These are phyloP conservation scores for Hemicentrotus pulcherrimus DNA, from an alignment of 35 echinoderm and acorn worm species.

Conservation along the genomic window DNA sequence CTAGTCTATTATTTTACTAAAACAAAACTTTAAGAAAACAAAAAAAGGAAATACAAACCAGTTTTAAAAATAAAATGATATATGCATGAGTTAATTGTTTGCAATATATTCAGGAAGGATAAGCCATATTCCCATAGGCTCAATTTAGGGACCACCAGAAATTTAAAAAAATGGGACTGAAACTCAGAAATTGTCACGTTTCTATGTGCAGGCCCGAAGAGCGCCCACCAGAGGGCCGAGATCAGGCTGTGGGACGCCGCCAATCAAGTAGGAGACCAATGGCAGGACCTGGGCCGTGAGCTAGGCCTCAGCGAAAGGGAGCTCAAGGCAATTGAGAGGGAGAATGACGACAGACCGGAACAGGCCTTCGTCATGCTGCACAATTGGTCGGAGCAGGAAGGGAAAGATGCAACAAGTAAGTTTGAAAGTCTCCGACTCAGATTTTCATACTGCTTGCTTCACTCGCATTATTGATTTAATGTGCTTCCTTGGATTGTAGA, in stretches of 20 bases:
- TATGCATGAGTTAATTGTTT: no score
- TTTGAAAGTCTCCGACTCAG: background rate
- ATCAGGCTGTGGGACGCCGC: slow-evolving; percentile 85
- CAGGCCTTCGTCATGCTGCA: slow-evolving; percentile 96
- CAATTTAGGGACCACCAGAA: no score
- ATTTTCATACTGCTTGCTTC: no score
- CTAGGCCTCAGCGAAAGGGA: slow-evolving; percentile 83
- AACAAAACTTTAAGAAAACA: no score
- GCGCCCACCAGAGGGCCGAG: slow-evolving; percentile 75
- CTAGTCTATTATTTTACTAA: no score
- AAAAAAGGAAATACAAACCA: no score
- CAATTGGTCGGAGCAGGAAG: slow-evolving; percentile 79
- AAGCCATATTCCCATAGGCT: no score
- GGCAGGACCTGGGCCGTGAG: slow-evolving; percentile 83
- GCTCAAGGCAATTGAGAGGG: slow-evolving; percentile 84
- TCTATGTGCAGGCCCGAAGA: slow-evolving; percentile 71
- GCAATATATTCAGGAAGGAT: no score
- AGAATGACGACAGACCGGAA: slow-evolving; percentile 89
- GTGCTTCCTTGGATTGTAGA: no score
- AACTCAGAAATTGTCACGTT: background rate
- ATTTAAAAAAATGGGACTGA: no score
- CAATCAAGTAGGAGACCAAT: slow-evolving; percentile 81
- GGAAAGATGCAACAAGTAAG: slow-evolving; percentile 88
- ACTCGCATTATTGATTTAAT: background rate
- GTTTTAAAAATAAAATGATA: no score